Conservation (phyloP, 2,797 vertebrate species). For the Pteronotus mesoamericanus region DNA sequence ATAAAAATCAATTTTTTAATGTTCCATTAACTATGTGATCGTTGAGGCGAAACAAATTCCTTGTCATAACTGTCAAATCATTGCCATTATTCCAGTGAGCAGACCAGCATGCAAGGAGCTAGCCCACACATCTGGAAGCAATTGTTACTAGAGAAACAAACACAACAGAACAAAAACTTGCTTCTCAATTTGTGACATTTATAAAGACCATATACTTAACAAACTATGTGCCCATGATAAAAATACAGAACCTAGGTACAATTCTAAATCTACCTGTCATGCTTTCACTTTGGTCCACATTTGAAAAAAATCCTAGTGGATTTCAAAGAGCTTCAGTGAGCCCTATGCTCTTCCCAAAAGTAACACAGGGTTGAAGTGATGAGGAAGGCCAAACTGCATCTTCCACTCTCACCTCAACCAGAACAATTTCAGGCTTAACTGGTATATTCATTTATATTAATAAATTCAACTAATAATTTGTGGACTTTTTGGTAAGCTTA, state of each 20-base stretch:
- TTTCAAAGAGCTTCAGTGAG: background rate
- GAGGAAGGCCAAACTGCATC: background rate
- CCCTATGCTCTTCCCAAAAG: background rate
- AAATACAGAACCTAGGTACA: background rate
- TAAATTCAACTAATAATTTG: background rate
- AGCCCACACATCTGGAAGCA: background rate
- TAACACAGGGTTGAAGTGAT: background rate
- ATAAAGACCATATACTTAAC: background rate
- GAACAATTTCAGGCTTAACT: background rate
- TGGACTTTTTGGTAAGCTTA: background rate
- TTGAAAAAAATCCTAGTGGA: background rate
- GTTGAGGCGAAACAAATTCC: conserved; percentile 34
- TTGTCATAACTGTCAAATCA: conserved; percentile 1
- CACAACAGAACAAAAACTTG: background rate
- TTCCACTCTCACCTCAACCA: background rate
- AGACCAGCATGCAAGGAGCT: background rate
- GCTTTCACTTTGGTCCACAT: background rate
- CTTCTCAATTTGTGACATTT: background rate
- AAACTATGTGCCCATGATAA: background rate
- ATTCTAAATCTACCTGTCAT: background rate
- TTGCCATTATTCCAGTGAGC: background rate
- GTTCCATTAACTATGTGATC: background rate
- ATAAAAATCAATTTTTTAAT: conserved; percentile 4
- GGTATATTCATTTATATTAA: background rate
- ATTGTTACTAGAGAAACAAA: background rate